phyloP scores from a whole-genome alignment of 2,113 vertebrate species.

The Silurus asotus region DNA sequence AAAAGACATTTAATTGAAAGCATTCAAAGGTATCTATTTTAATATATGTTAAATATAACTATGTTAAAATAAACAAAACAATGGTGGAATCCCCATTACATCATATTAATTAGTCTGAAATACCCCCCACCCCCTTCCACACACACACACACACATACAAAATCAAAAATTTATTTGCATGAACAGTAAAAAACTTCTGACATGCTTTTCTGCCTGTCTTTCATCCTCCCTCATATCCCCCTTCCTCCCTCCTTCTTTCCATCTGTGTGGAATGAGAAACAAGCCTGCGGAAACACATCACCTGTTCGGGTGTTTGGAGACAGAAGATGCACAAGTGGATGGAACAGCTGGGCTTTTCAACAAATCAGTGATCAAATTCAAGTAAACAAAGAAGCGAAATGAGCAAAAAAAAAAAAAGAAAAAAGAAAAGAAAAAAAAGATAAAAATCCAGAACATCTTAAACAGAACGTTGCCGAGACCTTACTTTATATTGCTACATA shows the following conservation, averaged over 20 bases:
- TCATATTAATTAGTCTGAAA: neutral
- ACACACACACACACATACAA: no score
- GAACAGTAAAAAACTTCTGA: constrained; percentile 2
- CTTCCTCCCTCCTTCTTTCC: constrained; percentile 4
- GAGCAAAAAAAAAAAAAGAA: neutral
- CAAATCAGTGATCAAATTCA: constrained; percentile 45
- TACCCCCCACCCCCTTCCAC: no score
- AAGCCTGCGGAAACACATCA: constrained; percentile 41
- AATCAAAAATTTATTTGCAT: neutral
- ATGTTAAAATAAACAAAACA: neutral
- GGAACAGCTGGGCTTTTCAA: constrained; percentile 45
- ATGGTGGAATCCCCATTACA: neutral
- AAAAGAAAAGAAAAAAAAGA: neutral
- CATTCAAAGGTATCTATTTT: no score
- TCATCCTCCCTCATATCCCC: neutral
- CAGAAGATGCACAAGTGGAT: constrained; percentile 25
- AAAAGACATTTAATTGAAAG: no score
- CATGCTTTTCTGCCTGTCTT: neutral
- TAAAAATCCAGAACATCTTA: neutral
- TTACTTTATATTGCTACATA: neutral
- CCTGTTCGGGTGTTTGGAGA: constrained; percentile 40
- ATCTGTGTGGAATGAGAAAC: constrained; percentile 36
- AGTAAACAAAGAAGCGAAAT: constrained; percentile 35
- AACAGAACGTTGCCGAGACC: neutral
- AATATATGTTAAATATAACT: no score